These are phyloP conservation scores for Cotesia chilonis DNA, from an alignment of 1,140 invertebrate genomes.

Conservation along the genomic window DNA sequence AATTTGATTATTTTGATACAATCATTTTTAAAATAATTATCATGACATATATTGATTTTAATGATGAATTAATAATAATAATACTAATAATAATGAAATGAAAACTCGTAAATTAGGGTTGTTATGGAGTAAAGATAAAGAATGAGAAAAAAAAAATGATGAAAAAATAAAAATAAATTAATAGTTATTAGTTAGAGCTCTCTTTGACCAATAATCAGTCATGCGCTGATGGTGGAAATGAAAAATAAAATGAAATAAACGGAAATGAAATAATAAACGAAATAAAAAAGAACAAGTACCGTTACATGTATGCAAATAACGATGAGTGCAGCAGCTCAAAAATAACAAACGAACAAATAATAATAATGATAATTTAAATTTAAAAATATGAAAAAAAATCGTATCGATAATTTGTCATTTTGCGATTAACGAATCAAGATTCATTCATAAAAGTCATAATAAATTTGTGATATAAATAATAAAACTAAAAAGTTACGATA, in stretches of 20 bases:
- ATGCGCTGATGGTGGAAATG: conserved; percentile 16
- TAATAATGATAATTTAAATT: too few relatives aligned
- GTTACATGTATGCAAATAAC: conserved; percentile 22
- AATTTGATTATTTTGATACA: neutral
- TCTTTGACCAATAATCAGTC: conserved; percentile 29
- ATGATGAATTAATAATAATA: neutral
- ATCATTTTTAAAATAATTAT: conserved; percentile 5
- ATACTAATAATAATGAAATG: neutral
- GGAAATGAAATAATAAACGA: neutral
- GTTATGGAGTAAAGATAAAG: conserved; percentile 29
- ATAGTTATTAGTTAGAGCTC: conserved; percentile 38
- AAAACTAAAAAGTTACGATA: conserved; percentile 32
- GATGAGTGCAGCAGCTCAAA: conserved; percentile 35
- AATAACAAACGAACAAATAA: conserved; percentile 11
- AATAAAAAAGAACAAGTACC: conserved; percentile 24
- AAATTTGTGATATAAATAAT: conserved; percentile 37
- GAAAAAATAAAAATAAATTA: conserved; percentile 27
- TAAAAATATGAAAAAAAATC: conserved; percentile 15
- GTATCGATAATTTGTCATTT: conserved; percentile 32
- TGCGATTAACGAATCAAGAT: conserved; percentile 8
- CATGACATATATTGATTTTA: conserved; percentile 22
- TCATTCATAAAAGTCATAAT: conserved; percentile 33
- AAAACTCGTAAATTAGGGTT: conserved; percentile 35
- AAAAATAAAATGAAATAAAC: too few relatives aligned
- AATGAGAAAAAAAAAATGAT: too few relatives aligned